Percentiles rank a stretch among this genome's conserved stretches.
These are phyloP conservation scores for Leptonema lineaticorne DNA, from an alignment of 1,140 invertebrate species.

Conservation along the genomic window DNA sequence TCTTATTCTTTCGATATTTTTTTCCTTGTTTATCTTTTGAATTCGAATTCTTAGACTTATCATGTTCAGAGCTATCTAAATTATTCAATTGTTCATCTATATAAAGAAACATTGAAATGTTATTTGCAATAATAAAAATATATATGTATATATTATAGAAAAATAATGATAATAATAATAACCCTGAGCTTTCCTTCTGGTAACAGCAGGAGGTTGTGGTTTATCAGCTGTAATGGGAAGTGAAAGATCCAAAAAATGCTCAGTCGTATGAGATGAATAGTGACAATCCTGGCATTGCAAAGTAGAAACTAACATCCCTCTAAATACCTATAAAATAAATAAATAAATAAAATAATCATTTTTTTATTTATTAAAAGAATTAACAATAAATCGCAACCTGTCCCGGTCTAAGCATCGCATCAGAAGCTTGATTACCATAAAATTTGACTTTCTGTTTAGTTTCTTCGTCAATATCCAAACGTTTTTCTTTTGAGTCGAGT, in stretches of 20 bases:
- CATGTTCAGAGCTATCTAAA: constrained; percentile 52
- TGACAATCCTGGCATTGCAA: constrained; percentile 87
- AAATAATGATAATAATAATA: not conserved
- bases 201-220: constrained; percentile 63
- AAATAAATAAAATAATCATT: not conserved
- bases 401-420: constrained; percentile 79
- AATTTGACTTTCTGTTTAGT: constrained; percentile 74
- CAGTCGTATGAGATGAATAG: constrained; percentile 80
- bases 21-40: constrained; percentile 70
- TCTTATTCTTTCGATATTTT: constrained; percentile 37
- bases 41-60: constrained; percentile 65
- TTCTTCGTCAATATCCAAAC: constrained; percentile 70
- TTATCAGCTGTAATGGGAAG: constrained; percentile 79
- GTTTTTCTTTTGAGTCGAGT: constrained; percentile 66
- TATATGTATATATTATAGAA: not conserved
- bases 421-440: constrained; percentile 78
- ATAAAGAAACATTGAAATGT: constrained; percentile 43
- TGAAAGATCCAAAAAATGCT: constrained; percentile 93
- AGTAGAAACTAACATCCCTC: constrained; percentile 86
- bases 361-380: not conserved
- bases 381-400: constrained; percentile 50
- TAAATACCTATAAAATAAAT: constrained; percentile 64
- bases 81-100: constrained; percentile 51
- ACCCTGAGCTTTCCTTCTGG: constrained; percentile 54
- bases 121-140: not conserved